Evolutionary conservation across 2,113 vertebrate species (phyloP), one percentile per base, ranked within the genome.

Genomic region (Pomatostomus ruficeps): DNA sequence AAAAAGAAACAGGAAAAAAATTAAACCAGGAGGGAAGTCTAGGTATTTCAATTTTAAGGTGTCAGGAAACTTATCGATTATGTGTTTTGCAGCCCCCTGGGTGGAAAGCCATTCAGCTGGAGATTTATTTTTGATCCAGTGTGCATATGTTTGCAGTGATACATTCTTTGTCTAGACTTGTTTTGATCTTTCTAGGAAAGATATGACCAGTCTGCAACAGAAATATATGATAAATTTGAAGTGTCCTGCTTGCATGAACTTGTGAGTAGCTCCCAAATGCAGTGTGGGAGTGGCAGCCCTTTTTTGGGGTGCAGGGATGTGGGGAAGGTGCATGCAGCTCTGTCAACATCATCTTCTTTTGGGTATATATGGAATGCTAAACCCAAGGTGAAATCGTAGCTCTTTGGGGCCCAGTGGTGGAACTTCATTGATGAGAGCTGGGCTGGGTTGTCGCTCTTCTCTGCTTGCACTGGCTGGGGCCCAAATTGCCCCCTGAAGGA

Each of bases 381-480:
- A 61, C 14, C 14, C 1, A 1, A 8, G 23, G 20, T 62, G 28
- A 79, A 75, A 54, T 31, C 14, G 15, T 24, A 45, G 10, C 5
- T 68, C 22, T 71, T 29, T 33, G 26, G 31, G 45, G 2, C 1
- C 9, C n/a, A 43, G 0, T 3, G 8, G 22, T 4, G 42, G 48
- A 82, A 18, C 22, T 38, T 48, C 1, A 0, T 1, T 2, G 5
- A 23, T 15, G 18, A 10, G 25, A 42, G 2, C 19, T 6, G 7
- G 20, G 3, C 31, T 45, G 45, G 8, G 12, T 46, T 55, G 15
- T 3, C 0, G 0, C 3, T 6, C 18, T 48, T 49, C 49, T 48
- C 0, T 0, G 11, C 14, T 33, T 66, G 40, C 9, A 2, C 9
- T 38, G 36, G 4, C 23, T 62, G n/a, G 2, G 7, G 7, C 1